Evolutionary conservation across 1,140 invertebrate species (phyloP).

Genomic region (Pogonognathellus flavescens): DNA sequence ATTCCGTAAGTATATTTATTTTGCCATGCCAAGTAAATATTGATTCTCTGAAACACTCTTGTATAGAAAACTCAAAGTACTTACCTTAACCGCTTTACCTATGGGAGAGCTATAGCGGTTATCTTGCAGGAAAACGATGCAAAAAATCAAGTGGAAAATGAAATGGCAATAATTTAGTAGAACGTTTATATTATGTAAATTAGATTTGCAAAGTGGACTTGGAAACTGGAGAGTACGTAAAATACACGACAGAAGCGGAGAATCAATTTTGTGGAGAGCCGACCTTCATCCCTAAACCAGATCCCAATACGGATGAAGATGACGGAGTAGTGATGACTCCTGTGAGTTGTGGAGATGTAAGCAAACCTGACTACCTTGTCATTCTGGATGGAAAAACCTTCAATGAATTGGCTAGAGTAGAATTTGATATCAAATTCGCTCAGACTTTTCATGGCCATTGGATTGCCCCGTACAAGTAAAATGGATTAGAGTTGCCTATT

Average conservation of each 20-base stretch:
- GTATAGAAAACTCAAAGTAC: too few species aligned
- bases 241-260: conserved; percentile 66
- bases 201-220: conserved; percentile 70
- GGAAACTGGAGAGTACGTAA: conserved; percentile 67
- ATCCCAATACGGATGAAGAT: conserved; percentile 68
- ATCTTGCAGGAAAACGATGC: too few species aligned
- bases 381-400: conserved; percentile 70
- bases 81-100: too few species aligned
- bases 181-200: conserved; percentile 14
- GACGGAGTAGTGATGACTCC: conserved; percentile 68
- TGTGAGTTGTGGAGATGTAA: conserved; percentile 67
- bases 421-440: conserved; percentile 69
- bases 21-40: too few species aligned
- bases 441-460: conserved; percentile 70
- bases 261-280: conserved; percentile 68
- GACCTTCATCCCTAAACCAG: conserved; percentile 68
- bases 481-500: neutral
- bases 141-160: neutral
- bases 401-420: conserved; percentile 70
- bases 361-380: conserved; percentile 69
- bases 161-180: conserved; percentile 2
- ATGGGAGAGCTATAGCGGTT: too few species aligned
- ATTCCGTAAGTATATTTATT: conserved; percentile 63
- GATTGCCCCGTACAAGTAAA: conserved; percentile 25
- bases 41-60: too few species aligned